These are phyloP conservation scores for Rhinatrema bivittatum DNA, from an alignment of 2,797 vertebrate species.

Conservation along the genomic window DNA sequence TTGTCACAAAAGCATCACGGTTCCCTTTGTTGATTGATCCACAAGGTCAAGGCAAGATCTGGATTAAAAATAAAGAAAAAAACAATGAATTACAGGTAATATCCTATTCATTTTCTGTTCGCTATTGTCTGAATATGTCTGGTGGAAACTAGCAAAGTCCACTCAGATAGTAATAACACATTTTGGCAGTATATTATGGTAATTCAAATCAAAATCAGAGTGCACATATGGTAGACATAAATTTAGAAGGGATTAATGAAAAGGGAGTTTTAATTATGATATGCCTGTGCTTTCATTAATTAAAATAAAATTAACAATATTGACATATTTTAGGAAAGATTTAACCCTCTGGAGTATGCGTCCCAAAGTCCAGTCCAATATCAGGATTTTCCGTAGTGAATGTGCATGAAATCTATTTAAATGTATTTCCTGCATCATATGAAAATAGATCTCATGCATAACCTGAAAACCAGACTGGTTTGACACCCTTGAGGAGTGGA, in stretches of 20 bases:
- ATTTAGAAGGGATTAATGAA: slow-evolving; percentile 1
- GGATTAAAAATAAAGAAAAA: slow-evolving; percentile 73
- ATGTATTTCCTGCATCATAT: too few species aligned
- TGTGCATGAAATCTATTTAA: slow-evolving; percentile 1
- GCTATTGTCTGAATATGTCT: not conserved
- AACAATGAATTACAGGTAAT: slow-evolving; percentile 68
- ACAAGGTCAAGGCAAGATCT: slow-evolving; percentile 76
- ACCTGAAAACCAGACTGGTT: too few species aligned
- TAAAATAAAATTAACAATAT: too few species aligned
- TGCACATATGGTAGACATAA: not conserved
- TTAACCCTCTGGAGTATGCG: too few species aligned
- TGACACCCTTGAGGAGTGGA: too few species aligned
- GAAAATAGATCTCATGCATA: too few species aligned
- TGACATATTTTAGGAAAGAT: too few species aligned
- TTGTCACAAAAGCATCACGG: slow-evolving; percentile 70
- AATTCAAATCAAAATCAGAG: slow-evolving; percentile 8
- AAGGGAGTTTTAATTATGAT: slow-evolving; percentile 6
- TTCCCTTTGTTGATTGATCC: slow-evolving; percentile 79
- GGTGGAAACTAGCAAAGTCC: not conserved
- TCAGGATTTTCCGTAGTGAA: slow-evolving; percentile 4
- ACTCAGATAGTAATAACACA: not conserved
- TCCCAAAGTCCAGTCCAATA: too few species aligned
- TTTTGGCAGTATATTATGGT: not conserved
- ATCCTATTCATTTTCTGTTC: too few species aligned
- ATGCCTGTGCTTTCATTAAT: too few species aligned